Percentiles rank a stretch among this genome's conserved stretches.
These are phyloP conservation scores for Eueremaeus valkanovi DNA, from an alignment of 2,888 invertebrate species.

Conservation along the genomic window DNA sequence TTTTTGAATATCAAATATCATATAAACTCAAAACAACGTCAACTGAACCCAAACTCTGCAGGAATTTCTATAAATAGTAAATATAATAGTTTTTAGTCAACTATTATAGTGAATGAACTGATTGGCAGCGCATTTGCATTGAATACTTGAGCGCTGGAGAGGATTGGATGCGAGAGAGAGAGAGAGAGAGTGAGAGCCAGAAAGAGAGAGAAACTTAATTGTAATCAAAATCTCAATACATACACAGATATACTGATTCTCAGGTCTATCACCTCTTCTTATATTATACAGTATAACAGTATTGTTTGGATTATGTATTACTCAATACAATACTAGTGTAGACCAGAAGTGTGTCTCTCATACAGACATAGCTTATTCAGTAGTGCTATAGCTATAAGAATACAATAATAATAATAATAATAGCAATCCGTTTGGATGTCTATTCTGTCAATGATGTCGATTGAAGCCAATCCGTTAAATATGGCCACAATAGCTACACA, in stretches of 20 bases:
- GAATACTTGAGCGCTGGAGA: not conserved
- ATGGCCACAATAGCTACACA: slow-evolving; percentile 38
- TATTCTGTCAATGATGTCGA: slow-evolving; percentile 28
- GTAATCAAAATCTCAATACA: not conserved
- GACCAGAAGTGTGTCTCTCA: not conserved
- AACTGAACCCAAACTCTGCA: not conserved
- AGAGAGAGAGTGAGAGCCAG: not conserved
- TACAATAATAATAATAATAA: not conserved
- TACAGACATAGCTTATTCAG: no score
- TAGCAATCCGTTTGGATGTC: not conserved
- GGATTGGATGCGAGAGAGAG: not conserved
- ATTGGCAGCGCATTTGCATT: slow-evolving; percentile 28
- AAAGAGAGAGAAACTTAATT: not conserved
- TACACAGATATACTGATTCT: not conserved
- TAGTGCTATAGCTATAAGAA: not conserved
- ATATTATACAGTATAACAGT: no score
- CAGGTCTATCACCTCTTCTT: no score
- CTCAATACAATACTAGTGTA: not conserved
- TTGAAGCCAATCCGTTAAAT: not conserved
- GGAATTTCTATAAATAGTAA: not conserved
- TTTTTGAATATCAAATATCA: not conserved
- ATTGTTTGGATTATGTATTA: no score
- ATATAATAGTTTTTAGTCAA: no score
- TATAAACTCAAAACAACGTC: no score
- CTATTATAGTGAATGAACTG: slow-evolving; percentile 19